phyloP scores from a whole-genome alignment of 2,888 invertebrate species.

The Eilema depressum region DNA sequence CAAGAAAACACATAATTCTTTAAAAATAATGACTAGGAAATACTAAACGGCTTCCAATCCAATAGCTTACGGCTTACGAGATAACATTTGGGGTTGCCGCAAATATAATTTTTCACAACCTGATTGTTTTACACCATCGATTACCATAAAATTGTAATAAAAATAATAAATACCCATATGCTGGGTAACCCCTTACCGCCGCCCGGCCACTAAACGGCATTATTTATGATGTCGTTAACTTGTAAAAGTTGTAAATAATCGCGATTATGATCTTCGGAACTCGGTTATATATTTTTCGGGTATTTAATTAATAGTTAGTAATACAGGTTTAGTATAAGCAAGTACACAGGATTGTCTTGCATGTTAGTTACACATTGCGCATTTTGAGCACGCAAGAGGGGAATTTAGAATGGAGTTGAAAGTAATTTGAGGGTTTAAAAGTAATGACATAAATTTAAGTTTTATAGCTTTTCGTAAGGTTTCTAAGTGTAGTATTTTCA shows the following conservation, averaged over 20 bases:
- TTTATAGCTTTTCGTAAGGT: background rate
- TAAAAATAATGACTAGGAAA: background rate
- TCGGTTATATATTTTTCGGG: conserved; percentile 53
- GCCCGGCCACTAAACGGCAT: conserved; percentile 52
- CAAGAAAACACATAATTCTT: background rate
- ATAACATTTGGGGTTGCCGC: background rate
- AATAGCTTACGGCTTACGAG: conserved; percentile 1
- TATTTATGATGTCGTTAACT: conserved; percentile 74
- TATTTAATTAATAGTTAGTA: conserved; percentile 53
- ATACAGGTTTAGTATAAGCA: conserved; percentile 26
- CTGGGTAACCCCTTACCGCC: conserved; percentile 44
- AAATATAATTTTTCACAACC: conserved; percentile 19
- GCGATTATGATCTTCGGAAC: conserved; percentile 62
- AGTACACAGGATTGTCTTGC: conserved; percentile 32
- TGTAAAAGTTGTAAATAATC: conserved; percentile 71
- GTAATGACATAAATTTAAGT: conserved; percentile 13
- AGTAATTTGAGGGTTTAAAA: conserved; percentile 4
- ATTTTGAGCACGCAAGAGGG: conserved; percentile 41
- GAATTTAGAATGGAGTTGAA: conserved; percentile 37
- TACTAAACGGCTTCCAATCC: background rate
- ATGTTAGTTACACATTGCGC: conserved; percentile 45
- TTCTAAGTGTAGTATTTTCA: background rate
- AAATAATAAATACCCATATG: conserved; percentile 39
- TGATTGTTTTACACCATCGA: conserved; percentile 34
- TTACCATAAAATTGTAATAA: conserved; percentile 41